Evolutionary conservation across 2,888 invertebrate species (phyloP).

Genomic region (Oxycera nigricornis): DNA sequence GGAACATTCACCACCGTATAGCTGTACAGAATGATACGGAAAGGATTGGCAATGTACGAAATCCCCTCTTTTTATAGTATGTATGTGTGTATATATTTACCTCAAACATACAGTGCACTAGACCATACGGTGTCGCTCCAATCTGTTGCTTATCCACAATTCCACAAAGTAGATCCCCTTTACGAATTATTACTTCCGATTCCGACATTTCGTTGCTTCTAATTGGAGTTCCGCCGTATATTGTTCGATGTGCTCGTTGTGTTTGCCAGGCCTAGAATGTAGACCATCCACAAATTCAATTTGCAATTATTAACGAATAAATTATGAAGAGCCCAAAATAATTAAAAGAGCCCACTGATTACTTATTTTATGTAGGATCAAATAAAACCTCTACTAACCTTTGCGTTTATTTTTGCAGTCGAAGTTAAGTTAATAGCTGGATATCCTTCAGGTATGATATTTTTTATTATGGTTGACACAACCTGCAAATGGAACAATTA

Average conservation of each 20-base stretch:
- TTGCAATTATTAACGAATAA: too few species aligned
- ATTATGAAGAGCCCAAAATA: too few species aligned
- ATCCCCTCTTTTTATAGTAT: not conserved
- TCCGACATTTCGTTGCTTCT: constrained; percentile 79
- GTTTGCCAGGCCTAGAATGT: constrained; percentile 61
- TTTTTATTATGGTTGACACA: constrained; percentile 86
- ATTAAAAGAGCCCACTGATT: too few species aligned
- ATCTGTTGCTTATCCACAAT: constrained; percentile 96
- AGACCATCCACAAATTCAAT: too few species aligned
- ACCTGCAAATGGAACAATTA: constrained; percentile 51
- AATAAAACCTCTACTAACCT: constrained; percentile 51
- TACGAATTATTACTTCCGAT: constrained; percentile 85
- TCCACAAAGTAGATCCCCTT: constrained; percentile 88
- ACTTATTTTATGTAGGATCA: too few species aligned
- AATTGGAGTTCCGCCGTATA: constrained; percentile 71
- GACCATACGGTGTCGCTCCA: constrained; percentile 92
- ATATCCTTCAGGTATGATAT: constrained; percentile 78
- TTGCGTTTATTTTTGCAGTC: constrained; percentile 71
- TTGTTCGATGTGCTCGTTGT: constrained; percentile 67
- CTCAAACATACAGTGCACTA: constrained; percentile 95
- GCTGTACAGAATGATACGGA: constrained; percentile 57
- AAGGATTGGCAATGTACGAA: not conserved
- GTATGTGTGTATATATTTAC: constrained; percentile 55
- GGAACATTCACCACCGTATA: constrained; percentile 90
- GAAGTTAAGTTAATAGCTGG: constrained; percentile 73